Evolutionary conservation across 2,797 vertebrate species (phyloP), one percentile per base, ranked within the genome.

Genomic region (Psittacula echo): DNA sequence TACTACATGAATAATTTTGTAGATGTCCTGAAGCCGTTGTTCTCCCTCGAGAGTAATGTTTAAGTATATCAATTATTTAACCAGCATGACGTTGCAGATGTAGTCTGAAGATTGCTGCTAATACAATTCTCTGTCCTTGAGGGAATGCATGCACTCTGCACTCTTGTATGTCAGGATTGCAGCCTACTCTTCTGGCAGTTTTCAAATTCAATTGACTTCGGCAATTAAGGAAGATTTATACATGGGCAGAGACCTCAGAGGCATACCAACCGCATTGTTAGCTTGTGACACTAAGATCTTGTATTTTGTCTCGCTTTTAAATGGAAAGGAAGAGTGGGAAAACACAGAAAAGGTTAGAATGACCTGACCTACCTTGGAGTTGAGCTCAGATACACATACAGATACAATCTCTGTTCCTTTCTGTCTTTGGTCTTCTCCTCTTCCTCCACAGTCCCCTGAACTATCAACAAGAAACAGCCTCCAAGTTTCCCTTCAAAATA

Each of bases 401-500:
- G 56, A 58, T 26, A 34, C 13, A 84, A 24, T 24, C 41, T 82
- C 29, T 26, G 3, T 50, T 83, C 23, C 54, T 79, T 56, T 90
- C 48, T 62, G 29, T 74, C 37, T 79, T 76, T 85, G 45, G 27
- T 19, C 9, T 72, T 56, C 21, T 56, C 14, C 41, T 78, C 26
- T 88, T 89, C 71, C 34, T 70, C 16, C n/a, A 51, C 26, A 48
- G n/a, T 50, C 22, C 13, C 15, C 44, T 24, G 51, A 95, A 79
- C 81, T 44, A 26, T 83, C 60, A 91, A 87, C 27, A 92, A 82
- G 48, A 62, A 85, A 32, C 7, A 65, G 17, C 8, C 30, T 87
- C 19, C 29, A 72, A 68, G 20, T 85, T 94, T 77, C 30, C 41
- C 30, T 94, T 85, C 44, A 89, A 85, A 95, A 50, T 64, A 87